Evolutionary conservation across 1,140 invertebrate species (phyloP).

Genomic region (Aphaenogaster floridana): DNA sequence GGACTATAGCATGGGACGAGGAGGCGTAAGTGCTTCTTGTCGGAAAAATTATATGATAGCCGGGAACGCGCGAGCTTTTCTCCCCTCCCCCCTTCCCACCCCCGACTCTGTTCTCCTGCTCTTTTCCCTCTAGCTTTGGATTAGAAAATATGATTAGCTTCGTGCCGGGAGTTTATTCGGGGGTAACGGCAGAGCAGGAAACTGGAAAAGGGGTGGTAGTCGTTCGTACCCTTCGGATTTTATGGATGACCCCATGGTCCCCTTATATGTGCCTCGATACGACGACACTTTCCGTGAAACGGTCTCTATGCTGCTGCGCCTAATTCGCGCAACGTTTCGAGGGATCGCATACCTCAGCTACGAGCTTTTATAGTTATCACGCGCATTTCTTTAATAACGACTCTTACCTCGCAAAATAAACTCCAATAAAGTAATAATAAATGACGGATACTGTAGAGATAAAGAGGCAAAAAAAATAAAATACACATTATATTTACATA

Average conservation of each 20-base stretch:
- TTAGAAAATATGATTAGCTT: conserved; percentile 87
- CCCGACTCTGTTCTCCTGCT: conserved; percentile 44
- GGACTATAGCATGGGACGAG: conserved; percentile 81
- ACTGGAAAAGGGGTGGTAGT: conserved; percentile 72
- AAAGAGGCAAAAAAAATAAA: neutral
- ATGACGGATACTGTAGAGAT: neutral
- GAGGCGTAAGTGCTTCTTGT: conserved; percentile 86
- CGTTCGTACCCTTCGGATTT: conserved; percentile 78
- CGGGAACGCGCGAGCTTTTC: conserved; percentile 81
- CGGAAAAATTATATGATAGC: conserved; percentile 86
- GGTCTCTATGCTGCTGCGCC: neutral
- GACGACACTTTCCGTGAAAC: conserved; percentile 67
- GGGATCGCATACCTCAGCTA: neutral
- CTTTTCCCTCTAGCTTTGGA: conserved; percentile 78
- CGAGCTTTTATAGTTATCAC: neutral
- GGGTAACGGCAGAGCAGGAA: conserved; percentile 63
- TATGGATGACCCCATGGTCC: conserved; percentile 77
- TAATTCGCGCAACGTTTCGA: conserved; percentile 65
- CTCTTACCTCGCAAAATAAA: neutral
- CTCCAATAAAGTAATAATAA: neutral
- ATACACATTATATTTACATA: neutral
- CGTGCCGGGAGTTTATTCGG: conserved; percentile 79
- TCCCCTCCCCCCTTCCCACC: conserved; percentile 71
- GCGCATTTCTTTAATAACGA: neutral
- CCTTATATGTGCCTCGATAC: conserved; percentile 72